These are phyloP conservation scores for Temnothorax nylanderi DNA, from an alignment of 1,140 invertebrate species.

Conservation along the genomic window DNA sequence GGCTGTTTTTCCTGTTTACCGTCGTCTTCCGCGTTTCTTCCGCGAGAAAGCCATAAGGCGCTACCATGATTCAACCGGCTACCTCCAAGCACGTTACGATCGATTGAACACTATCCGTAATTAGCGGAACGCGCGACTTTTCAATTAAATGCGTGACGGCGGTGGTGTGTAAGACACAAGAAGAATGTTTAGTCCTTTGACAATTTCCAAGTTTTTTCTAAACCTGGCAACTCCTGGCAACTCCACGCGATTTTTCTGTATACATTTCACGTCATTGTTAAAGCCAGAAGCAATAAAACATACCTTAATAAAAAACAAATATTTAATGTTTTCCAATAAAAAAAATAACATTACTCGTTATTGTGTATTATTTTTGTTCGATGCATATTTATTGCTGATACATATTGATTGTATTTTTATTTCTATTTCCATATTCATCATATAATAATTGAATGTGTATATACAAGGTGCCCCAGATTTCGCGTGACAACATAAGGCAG, in stretches of 20 bases:
- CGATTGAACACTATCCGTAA: conserved; percentile 11
- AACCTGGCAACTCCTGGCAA: background rate
- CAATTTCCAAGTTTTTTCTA: background rate
- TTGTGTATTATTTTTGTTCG: background rate
- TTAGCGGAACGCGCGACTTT: conserved; percentile 19
- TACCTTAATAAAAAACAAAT: background rate
- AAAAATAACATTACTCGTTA: background rate
- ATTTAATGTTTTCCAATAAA: conserved; percentile 17
- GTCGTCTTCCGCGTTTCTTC: conserved; percentile 12
- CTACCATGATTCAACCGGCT: background rate
- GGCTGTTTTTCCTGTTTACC: conserved; percentile 24
- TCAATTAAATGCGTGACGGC: background rate
- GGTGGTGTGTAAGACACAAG: background rate
- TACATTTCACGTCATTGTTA: background rate
- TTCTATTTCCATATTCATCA: background rate
- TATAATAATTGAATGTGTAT: too few species aligned
- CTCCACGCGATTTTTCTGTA: background rate
- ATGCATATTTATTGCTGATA: conserved; percentile 11
- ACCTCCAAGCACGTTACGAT: background rate
- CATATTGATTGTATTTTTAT: conserved; percentile 21
- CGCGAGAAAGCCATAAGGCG: background rate
- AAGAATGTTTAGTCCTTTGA: background rate
- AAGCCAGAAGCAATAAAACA: background rate
- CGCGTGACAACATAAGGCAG: too few species aligned
- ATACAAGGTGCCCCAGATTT: too few species aligned